These are phyloP conservation scores for Poecilia wingei DNA, from an alignment of 2,797 vertebrate species.

Conservation along the genomic window DNA sequence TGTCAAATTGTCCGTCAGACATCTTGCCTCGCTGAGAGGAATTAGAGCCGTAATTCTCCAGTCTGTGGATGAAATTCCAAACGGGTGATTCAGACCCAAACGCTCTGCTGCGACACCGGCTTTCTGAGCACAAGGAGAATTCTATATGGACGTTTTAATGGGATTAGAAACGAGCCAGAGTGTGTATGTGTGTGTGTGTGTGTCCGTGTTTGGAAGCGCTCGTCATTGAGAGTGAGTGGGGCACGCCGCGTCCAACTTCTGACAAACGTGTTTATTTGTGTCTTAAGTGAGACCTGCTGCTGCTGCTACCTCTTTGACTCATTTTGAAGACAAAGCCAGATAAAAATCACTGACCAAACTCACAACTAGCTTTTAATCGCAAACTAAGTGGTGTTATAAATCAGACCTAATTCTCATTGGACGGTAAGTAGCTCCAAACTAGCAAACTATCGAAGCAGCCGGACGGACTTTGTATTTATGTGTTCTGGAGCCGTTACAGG, in stretches of 20 bases:
- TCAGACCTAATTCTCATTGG: constrained; percentile 44
- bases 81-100: constrained; percentile 68
- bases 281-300: constrained; percentile 52
- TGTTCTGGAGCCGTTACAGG: constrained; percentile 67
- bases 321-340: constrained; percentile 38
- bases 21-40: constrained; percentile 59
- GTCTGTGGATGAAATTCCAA: constrained; percentile 69
- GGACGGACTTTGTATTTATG: constrained; percentile 69
- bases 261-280: constrained; percentile 61
- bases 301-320: constrained; percentile 56
- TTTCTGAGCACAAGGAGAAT: constrained; percentile 71
- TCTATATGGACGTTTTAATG: constrained; percentile 83
- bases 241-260: constrained; percentile 39
- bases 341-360: constrained; percentile 35
- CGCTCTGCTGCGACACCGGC: constrained; percentile 49
- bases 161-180: constrained; percentile 76
- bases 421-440: constrained; percentile 34
- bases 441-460: constrained; percentile 29
- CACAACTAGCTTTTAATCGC: constrained; percentile 22
- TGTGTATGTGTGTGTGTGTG: constrained; percentile 14
- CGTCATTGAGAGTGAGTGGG: constrained; percentile 21
- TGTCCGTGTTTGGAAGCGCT: constrained; percentile 3
- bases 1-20: constrained; percentile 53
- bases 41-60: constrained; percentile 56
- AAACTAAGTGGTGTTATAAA: constrained; percentile 60